Percentiles rank a stretch among this genome's conserved stretches.
These are phyloP conservation scores for Ceyx margarethae DNA, from an alignment of 2,113 vertebrate genomes.

Conservation along the genomic window DNA sequence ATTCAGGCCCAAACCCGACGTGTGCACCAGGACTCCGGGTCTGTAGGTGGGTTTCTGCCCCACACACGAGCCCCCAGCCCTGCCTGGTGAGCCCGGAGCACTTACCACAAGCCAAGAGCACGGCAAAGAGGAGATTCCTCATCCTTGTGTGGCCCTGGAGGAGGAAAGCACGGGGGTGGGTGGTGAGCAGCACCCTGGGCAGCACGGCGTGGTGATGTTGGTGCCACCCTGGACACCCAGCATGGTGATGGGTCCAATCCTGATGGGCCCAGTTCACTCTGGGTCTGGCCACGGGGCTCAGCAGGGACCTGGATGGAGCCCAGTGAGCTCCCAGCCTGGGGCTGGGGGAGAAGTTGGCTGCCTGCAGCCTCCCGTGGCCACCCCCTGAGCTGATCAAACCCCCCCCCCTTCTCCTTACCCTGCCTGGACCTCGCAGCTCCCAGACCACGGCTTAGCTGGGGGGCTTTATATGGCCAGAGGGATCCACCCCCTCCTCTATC, in stretches of 20 bases:
- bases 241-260: background rate
- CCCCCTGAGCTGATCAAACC: background rate
- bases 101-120: slow-evolving; percentile 48
- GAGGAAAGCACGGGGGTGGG: accelerated
- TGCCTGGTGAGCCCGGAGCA: background rate
- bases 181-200: accelerated
- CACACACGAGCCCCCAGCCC: accelerated
- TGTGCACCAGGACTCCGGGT: background rate
- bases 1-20: background rate
- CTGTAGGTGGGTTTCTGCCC: accelerated
- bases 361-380: accelerated
- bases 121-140: slow-evolving; percentile 29
- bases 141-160: background rate
- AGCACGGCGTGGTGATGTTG: accelerated
- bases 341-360: background rate
- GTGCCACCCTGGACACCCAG: background rate
- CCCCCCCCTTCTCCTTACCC: background rate
- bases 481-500: slow-evolving; percentile 23
- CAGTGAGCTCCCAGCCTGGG: background rate
- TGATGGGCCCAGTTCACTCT: accelerated
- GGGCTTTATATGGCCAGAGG: background rate
- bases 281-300: accelerated
- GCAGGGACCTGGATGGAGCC: background rate
- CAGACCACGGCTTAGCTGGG: accelerated
- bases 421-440: background rate